Evolutionary conservation across 1,140 invertebrate genomes (phyloP), one percentile per base, ranked within the genome.

Genomic region (Charaxes varanes): DNA sequence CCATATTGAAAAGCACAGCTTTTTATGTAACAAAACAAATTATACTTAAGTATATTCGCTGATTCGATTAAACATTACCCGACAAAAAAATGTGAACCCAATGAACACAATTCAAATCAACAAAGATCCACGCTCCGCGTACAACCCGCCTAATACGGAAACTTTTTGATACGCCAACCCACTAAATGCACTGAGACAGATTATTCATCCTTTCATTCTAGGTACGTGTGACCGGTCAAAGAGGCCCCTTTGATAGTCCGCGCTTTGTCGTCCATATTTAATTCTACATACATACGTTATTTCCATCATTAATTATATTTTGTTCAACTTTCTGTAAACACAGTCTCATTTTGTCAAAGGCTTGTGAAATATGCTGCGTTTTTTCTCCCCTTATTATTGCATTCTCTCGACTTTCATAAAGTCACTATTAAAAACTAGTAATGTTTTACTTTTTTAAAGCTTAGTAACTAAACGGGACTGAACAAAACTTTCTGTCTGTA

Each of bases 201-300:
- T 64, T 59, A 62, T 64, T 59, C 43, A 53, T 49, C 52, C 45
- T 62, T 53, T 57, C 49, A 53, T 61, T 62, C 46, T 51, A 38
- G 37, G 34, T 50, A 57, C 59, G 54, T 61, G 53, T 54, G 66
- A 65, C 42, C 56, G 49, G 66, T 73, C 66, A 73, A 73, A 73
- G 69, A 47, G 49, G 35, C 36, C 40, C 51, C 58, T 67, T 69
- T 66, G 62, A 66, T 61, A 59, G 41, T 37, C 43, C 24, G 36
- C 43, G 43, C 46, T 55, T 55, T 57, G 56, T 52, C 47, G 41
- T 50, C 18, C 37, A 24, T 19, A 50, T 50, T 50, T 50, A 43
- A 40, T 50, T 26, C 47, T 10, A 26, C 41, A 41, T 38, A 48
- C 45, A 41, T 48, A 40, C 34, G 31, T 41, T 40, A 41, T 35